A percentile compares a stretch with the other conserved stretches of the same genome.
These are phyloP conservation scores for Nasonia longicornis DNA, from an alignment of 1,140 invertebrate species.

Conservation along the genomic window DNA sequence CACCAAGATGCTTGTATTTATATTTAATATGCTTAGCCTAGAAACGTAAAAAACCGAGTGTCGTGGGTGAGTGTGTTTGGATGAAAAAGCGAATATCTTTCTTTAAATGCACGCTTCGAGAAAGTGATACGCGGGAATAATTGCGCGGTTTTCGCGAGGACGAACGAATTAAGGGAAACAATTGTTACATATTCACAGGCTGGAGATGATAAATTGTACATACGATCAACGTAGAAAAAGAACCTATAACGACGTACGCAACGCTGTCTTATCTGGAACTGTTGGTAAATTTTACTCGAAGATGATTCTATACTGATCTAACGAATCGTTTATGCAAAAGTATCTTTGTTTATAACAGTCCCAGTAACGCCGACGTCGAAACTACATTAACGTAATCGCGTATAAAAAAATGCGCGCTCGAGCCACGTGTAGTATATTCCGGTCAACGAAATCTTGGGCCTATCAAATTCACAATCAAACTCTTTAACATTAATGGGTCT, in stretches of 20 bases:
- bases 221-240: constrained; percentile 23
- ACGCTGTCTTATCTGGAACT: not conserved
- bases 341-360: not conserved
- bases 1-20: not conserved
- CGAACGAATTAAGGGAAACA: not conserved
- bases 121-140: not conserved
- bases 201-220: not conserved
- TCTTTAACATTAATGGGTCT: not conserved
- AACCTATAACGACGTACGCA: not conserved
- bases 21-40: not conserved
- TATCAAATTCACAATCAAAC: not conserved
- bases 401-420: not conserved
- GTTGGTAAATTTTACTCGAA: not conserved
- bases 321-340: not conserved
- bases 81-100: not conserved
- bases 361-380: not conserved
- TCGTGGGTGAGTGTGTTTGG: not conserved
- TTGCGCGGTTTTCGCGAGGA: not conserved
- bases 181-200: not conserved
- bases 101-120: not conserved
- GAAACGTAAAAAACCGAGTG: not conserved
- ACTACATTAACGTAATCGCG: not conserved
- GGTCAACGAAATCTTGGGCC: constrained; percentile 25
- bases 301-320: not conserved
- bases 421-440: constrained; percentile 1